Base-by-base conservation (phyloP, 2,113 vertebrate genomes). In the Onychostoma macrolepis region DNA sequence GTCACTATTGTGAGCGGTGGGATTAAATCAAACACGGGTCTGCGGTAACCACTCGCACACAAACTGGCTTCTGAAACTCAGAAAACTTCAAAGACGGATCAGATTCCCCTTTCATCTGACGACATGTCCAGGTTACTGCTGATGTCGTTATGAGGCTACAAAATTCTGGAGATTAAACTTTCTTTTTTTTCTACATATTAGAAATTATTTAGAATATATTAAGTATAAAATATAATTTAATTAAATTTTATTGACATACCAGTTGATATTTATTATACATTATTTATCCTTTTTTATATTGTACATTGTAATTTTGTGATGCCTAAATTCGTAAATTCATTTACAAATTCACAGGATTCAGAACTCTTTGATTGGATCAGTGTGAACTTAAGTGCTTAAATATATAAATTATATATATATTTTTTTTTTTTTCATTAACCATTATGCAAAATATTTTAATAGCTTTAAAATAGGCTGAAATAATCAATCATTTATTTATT, bases 91-190 rank as follows among this genome's bases (percentile, higher is more conserved):
- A 82, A 82, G 61, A 67, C 58, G 7, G 33, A 19, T 67, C 80
- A 82, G 38, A 45, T 19, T 82, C 30, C 0, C 3, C 61, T 82
- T 82, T 82, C 61, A 82, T 81, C 65, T 72, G 85, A 38, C 3
- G 12, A 33, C 58, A 43, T 61, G 38, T 81, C 24, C 86, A 76
- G 56, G 53, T 61, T 45, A 48, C 33, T 21, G 6, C 74, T n/a
- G 21, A 48, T 48, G 41, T 21, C 67, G 15, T 33, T 36, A 76
- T 76, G 74, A 76, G 36, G 15, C 30, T 36, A 72, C 71, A 19
- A 4, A 76, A 45, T 21, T 76, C 28, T 17, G 30, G 63, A 69
- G 3, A 30, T 17, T 26, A 12, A 58, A n/a, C 21, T 58, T 58
- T 24, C 21, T 58, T 12, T 61, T 61, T 24, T 61, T 61, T 26